Evolutionary conservation across 2,797 vertebrate species (phyloP).

Genomic region (Cyclura pinguis): DNA sequence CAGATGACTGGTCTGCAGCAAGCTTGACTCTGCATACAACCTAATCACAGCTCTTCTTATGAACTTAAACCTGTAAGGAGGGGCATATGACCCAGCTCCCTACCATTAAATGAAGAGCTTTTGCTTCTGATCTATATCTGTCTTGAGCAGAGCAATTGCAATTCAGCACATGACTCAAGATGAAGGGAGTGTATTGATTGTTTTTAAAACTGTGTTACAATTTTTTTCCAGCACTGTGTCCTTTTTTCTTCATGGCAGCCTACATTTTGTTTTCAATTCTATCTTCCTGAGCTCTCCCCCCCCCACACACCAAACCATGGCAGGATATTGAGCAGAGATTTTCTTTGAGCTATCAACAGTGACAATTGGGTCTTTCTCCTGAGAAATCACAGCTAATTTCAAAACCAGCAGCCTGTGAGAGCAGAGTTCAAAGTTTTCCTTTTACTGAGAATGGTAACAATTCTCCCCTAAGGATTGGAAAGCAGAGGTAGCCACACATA

Average conservation of each 20-base stretch:
- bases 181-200: constrained; percentile 40
- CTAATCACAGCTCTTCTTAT: not conserved
- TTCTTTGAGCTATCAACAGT: constrained; percentile 44
- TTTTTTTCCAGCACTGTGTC: not conserved
- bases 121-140: constrained; percentile 39
- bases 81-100: not conserved
- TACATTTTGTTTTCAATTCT: not conserved
- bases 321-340: constrained; percentile 22
- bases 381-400: constrained; percentile 59
- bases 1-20: not conserved
- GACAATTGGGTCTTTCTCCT: constrained; percentile 29
- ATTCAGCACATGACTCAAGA: constrained; percentile 47
- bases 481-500: not conserved
- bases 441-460: constrained; percentile 46
- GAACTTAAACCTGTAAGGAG: not conserved
- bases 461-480: constrained; percentile 44
- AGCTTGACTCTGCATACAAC: not conserved
- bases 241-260: constrained; percentile 7
- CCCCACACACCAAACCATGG: not conserved
- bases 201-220: constrained; percentile 42
- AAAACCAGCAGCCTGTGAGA: constrained; percentile 49
- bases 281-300: not conserved
- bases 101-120: constrained; percentile 21
- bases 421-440: constrained; percentile 48
- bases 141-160: constrained; percentile 30